Base-by-base conservation (phyloP, 2,888 invertebrate species). In the Tipula unca region DNA sequence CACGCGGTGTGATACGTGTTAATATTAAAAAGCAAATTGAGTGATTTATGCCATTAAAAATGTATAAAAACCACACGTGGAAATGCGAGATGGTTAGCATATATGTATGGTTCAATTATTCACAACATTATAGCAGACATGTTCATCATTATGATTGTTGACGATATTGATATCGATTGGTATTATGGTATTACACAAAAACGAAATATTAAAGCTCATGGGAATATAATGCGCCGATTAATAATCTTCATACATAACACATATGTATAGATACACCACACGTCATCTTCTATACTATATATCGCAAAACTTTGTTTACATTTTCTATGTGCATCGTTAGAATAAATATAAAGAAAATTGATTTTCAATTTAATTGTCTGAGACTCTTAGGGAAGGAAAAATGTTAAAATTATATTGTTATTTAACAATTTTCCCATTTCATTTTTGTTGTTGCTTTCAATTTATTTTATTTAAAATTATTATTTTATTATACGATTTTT, bases 301-400 rank as follows among this genome's bases (percentile, higher is more conserved):
- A 10, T 25, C 20, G 25, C 25, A 69, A 69, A 25, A 69, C 8
- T 25, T 42, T 42, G 42, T 42, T 69, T 69, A 69, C 25, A 20
- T 69, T 10, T 69, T 48, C n/a, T 69, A 6, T 20, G 69, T 20
- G 69, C 69, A 69, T 25, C 69, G 69, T 69, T 69, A 25, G 2
- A 69, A 69, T 25, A 69, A 25, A 69, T 10, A 69, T 25, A 69
- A 69, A 69, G 69, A 69, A 69, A 69, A 69, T 69, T 69, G 69
- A 69, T 69, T 69, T 69, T 69, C 69, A 69, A 69, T 69, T 69
- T 69, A 69, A 69, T 69, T 69, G 69, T 69, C 69, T 69, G 69
- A 69, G 69, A 69, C 69, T 69, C 69, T 69, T 25, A n/a, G n/a
- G 69, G 69, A 25, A 48, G 0, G 48, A 48, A 69, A 69, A 69